Evolutionary conservation across 2,888 invertebrate genomes (phyloP), one percentile per base, ranked within the genome.

Genomic region (Daptonema setosum): DNA sequence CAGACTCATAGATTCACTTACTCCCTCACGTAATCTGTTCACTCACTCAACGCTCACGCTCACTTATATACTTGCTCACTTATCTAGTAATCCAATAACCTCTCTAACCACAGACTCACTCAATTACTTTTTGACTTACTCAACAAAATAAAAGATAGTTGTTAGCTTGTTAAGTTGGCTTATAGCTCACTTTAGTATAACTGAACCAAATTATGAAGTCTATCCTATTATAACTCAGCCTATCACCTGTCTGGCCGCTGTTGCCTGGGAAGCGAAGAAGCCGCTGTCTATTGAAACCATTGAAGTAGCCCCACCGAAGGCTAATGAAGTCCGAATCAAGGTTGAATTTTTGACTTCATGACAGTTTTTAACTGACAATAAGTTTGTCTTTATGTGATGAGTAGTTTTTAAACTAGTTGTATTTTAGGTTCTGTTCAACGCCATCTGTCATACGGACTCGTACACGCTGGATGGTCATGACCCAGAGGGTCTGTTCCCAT

Each of bases 221-320:
- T n/a, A n/a, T n/a, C n/a, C n/a, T 35, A 35, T 35, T 35, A 8
- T 52, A 2, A 29, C 25, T 2, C 28, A 83, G 82, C 79, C 81
- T 52, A 93, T 97, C 63, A 81, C 79, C 66, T 97, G 95, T 72
- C 80, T 79, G 68, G 97, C 97, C 26, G 95, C 93, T 1, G 87
- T 97, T 24, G 93, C 95, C 2, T 97, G 95, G 95, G 84, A 81
- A 65, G 81, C 87, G 55, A 88, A 88, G 63, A 79, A 86, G 68
- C 85, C 88, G 8, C 76, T 97, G 28, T 78, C 80, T 1, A 79
- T 97, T 54, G 97, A 97, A 75, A 83, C 83, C 56, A 79, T 99
- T 58, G 83, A 88, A 74, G 95, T 97, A 1, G 86, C 82, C 24
- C 87, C 93, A 11, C 97, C 97, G 1, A 83, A 83, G 71, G 82